Evolutionary conservation across 1,140 invertebrate species (phyloP).

Genomic region (Zeugodacus cucurbitae): DNA sequence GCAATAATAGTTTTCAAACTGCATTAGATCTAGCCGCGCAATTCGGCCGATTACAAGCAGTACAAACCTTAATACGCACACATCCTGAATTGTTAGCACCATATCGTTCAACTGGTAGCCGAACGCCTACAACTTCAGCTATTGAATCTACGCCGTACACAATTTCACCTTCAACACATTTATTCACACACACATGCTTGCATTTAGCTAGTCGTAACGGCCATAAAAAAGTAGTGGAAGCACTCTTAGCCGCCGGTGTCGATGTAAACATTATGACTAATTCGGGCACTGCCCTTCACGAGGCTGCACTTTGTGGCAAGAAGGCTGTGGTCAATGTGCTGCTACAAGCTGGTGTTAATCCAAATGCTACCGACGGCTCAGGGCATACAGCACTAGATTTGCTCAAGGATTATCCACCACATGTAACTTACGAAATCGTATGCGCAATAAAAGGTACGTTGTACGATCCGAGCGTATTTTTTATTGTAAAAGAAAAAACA

Average conservation of each 20-base stretch:
- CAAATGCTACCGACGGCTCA: conserved; percentile 79
- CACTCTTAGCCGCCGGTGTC: conserved; percentile 86
- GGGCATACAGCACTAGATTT: conserved; percentile 91
- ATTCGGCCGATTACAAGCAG: conserved; percentile 85
- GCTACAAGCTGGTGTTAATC: conserved; percentile 85
- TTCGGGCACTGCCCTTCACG: conserved; percentile 92
- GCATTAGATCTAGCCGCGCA: conserved; percentile 95
- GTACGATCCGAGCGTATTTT: background rate
- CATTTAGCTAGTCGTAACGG: conserved; percentile 95
- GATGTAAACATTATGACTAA: conserved; percentile 90
- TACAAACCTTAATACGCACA: conserved; percentile 83
- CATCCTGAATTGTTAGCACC: conserved; percentile 81
- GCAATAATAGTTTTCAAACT: conserved; percentile 90
- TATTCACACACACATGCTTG: conserved; percentile 88
- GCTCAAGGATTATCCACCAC: conserved; percentile 85
- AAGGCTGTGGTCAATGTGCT: conserved; percentile 87
- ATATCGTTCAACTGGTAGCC: conserved; percentile 58
- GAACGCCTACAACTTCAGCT: background rate
- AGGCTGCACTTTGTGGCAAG: conserved; percentile 94
- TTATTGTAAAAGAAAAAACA: background rate
- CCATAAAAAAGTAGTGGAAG: conserved; percentile 83
- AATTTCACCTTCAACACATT: conserved; percentile 55
- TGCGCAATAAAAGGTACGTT: conserved; percentile 82
- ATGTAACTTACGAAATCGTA: conserved; percentile 86
- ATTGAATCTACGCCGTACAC: conserved; percentile 43